Conservation (phyloP, 2,113 vertebrate genomes). For the Stercorarius parasiticus region DNA sequence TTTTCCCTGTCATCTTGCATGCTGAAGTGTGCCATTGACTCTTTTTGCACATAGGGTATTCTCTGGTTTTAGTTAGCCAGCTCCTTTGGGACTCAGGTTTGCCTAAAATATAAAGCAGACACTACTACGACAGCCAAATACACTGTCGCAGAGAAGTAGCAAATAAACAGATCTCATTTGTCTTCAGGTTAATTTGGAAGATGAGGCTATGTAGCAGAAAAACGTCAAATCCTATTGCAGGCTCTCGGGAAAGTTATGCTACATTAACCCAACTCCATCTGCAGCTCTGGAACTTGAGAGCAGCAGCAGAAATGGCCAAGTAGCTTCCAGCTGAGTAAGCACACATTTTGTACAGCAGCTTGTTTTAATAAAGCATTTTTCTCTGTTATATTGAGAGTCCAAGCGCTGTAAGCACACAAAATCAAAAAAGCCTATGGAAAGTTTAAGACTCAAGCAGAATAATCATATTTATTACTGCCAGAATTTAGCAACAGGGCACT, state of each 20-base stretch:
- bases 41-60: not conserved
- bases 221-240: not conserved
- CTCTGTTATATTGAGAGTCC: not conserved
- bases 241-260: conserved; percentile 3
- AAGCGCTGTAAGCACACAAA: not conserved
- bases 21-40: not conserved
- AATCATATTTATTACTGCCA: not conserved
- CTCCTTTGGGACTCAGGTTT: not conserved
- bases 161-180: conserved; percentile 14
- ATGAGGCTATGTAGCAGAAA: conserved; percentile 1
- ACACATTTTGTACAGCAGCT: conserved; percentile 13
- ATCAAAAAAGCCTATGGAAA: not conserved
- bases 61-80: not conserved
- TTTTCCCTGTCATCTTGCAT: not conserved
- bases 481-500: not conserved
- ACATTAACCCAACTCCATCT: not conserved
- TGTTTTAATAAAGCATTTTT: conserved; percentile 44
- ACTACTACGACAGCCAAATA: not conserved
- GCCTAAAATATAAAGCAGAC: conserved; percentile 8
- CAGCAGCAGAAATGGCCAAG: conserved; percentile 4
- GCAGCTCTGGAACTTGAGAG: conserved; percentile 28
- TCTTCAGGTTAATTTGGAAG: conserved; percentile 21
- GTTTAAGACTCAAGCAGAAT: not conserved
- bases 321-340: conserved; percentile 51
- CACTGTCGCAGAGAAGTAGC: not conserved